Evolutionary conservation across 2,113 vertebrate genomes (phyloP).

Genomic region (Nyctibius bracteatus): DNA sequence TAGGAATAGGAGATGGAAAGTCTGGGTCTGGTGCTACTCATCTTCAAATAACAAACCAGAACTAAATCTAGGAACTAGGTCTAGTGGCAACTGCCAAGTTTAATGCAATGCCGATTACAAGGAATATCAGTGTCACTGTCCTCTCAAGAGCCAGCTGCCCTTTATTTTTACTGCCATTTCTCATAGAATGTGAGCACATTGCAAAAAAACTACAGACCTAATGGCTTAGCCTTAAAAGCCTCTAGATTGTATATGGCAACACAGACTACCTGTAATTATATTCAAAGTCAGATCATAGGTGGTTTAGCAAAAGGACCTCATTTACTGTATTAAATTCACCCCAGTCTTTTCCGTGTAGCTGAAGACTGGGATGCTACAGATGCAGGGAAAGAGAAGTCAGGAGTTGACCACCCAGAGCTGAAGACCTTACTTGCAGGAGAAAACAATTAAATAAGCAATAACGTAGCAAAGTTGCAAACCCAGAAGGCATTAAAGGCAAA

Average conservation of each 20-base stretch:
- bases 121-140: background rate
- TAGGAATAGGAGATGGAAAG: background rate
- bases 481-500: background rate
- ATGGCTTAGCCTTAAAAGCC: background rate
- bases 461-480: background rate
- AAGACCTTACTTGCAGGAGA: background rate
- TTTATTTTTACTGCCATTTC: background rate
- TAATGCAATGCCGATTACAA: background rate
- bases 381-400: background rate
- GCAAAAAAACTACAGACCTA: background rate
- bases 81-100: background rate
- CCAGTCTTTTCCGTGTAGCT: background rate
- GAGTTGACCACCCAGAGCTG: background rate
- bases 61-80: background rate
- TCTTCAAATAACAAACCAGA: background rate
- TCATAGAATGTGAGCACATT: background rate
- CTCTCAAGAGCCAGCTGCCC: background rate
- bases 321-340: background rate
- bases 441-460: constrained; percentile 6
- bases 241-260: background rate
- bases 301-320: background rate
- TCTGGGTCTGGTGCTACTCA: background rate
- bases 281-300: background rate
- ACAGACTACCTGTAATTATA: background rate
- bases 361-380: background rate